A percentile compares a stretch with the other conserved stretches of the same genome.
These are phyloP conservation scores for Nemotelus pantherinus DNA, from an alignment of 2,888 invertebrate species.

Conservation along the genomic window DNA sequence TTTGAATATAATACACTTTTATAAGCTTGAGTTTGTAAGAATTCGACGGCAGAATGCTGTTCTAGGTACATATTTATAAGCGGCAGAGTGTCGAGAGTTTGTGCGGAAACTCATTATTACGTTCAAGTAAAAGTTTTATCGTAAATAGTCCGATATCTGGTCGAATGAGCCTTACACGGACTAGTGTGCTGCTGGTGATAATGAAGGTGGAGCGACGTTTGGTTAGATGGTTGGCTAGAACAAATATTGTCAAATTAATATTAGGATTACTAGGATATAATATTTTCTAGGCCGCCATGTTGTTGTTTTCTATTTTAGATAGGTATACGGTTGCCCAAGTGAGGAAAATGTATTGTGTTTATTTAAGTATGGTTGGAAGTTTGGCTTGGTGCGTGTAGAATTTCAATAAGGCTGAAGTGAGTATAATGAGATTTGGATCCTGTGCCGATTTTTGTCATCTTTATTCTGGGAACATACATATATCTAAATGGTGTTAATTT, in stretches of 20 bases:
- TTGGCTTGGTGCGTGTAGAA: background rate
- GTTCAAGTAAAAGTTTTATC: conserved; percentile 38
- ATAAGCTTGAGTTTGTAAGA: background rate
- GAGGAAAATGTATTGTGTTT: too few relatives aligned
- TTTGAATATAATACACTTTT: conserved; percentile 26
- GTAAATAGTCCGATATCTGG: conserved; percentile 37
- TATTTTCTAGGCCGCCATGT: background rate
- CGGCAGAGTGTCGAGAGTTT: background rate
- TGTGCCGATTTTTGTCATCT: too few relatives aligned
- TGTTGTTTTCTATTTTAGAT: too few relatives aligned
- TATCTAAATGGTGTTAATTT: too few relatives aligned
- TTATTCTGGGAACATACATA: too few relatives aligned
- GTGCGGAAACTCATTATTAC: conserved; percentile 34
- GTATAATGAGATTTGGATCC: background rate
- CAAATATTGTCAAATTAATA: conserved; percentile 41
- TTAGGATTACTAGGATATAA: conserved; percentile 15
- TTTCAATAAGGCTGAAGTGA: background rate
- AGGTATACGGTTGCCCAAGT: too few relatives aligned
- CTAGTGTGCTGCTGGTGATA: too few relatives aligned
- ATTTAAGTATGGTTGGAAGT: too few relatives aligned
- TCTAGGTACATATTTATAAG: background rate
- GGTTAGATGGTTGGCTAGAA: background rate
- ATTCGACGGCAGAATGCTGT: background rate
- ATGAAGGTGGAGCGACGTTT: background rate
- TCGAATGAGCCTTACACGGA: conserved; percentile 9